Evolutionary conservation across 2,888 invertebrate genomes (phyloP).

Genomic region (Dicranocentrus wangi): DNA sequence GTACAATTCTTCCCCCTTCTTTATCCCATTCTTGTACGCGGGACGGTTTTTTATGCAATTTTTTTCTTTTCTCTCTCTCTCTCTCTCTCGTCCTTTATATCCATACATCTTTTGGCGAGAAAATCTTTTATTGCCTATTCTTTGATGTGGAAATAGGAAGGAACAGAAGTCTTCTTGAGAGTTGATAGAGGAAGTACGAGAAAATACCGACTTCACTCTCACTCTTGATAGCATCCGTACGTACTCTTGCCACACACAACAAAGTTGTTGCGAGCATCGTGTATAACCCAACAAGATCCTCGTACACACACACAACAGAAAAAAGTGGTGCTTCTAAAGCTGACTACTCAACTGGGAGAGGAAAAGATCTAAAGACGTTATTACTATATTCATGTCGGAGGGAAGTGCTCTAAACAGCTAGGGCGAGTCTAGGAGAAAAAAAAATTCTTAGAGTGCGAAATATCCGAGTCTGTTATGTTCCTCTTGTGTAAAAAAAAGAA

Average conservation of each 20-base stretch:
- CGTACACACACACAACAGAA: neutral
- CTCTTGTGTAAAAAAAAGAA: neutral
- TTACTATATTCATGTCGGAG: neutral
- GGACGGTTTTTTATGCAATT: slow-evolving; percentile 31
- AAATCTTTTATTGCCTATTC: slow-evolving; percentile 40
- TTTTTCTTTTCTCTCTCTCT: neutral
- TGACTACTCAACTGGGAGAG: slow-evolving; percentile 5
- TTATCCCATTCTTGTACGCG: neutral
- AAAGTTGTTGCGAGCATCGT: neutral
- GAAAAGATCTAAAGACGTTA: slow-evolving; percentile 3
- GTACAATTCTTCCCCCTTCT: slow-evolving; percentile 2
- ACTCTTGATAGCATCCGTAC: slow-evolving; percentile 17
- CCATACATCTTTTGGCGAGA: slow-evolving; percentile 20
- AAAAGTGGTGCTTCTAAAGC: slow-evolving; percentile 19
- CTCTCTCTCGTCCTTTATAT: neutral
- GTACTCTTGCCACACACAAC: slow-evolving; percentile 4
- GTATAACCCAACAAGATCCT: too few relatives aligned
- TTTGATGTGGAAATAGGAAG: slow-evolving; percentile 31
- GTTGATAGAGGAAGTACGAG: slow-evolving; percentile 9
- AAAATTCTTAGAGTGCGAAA: neutral
- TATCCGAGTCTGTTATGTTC: neutral
- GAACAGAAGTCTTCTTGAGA: slow-evolving; percentile 8
- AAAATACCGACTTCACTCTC: slow-evolving; percentile 12
- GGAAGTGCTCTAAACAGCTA: slow-evolving; percentile 5
- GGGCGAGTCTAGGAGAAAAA: neutral